Evolutionary conservation across 2,113 vertebrate species (phyloP).

Genomic region (Formicarius rufipectus): DNA sequence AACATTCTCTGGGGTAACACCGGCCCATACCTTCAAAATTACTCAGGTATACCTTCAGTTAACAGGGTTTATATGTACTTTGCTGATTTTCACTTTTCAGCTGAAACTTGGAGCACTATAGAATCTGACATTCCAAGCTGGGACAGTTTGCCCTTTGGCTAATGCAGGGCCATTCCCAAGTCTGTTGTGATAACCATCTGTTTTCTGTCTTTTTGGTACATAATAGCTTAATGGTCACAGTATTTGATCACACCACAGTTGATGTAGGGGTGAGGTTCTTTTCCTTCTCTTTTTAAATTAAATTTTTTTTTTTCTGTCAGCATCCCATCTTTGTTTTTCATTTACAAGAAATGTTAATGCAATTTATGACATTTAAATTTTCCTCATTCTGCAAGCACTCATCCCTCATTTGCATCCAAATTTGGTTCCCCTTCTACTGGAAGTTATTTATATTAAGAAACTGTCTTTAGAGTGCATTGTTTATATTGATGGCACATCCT

Average conservation of each 20-base stretch:
- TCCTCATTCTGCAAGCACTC: neutral
- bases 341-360: neutral
- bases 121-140: neutral
- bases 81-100: neutral
- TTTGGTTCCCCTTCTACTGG: neutral
- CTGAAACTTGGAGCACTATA: neutral
- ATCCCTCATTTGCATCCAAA: constrained; percentile 3
- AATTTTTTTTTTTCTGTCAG: neutral
- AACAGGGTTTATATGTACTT: neutral
- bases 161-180: neutral
- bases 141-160: neutral
- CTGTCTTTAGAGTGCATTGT: neutral
- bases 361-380: neutral
- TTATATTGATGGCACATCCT: neutral
- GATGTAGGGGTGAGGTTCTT: neutral
- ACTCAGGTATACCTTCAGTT: neutral
- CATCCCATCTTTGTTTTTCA: neutral
- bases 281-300: neutral
- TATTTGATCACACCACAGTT: neutral
- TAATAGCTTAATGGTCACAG: neutral
- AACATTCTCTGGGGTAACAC: neutral
- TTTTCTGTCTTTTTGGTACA: neutral
- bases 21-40: neutral
- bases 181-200: neutral
- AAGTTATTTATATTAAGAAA: neutral